phyloP scores from a whole-genome alignment of 1,140 invertebrate species.

The Lasaia peninsularis region DNA sequence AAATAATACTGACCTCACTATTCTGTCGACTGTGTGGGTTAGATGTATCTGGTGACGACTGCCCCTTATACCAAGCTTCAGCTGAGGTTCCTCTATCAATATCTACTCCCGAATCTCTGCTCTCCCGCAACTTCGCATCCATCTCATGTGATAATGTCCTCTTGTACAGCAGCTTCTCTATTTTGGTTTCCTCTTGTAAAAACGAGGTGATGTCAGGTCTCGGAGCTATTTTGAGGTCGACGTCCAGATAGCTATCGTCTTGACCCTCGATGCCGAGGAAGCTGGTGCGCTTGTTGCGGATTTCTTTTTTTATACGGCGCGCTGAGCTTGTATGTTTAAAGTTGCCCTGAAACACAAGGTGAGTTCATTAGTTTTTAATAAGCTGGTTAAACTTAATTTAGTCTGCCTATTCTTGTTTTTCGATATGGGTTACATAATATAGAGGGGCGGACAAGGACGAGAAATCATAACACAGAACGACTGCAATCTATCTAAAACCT shows the following conservation, averaged over 20 bases:
- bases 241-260: slow-evolving; percentile 82
- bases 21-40: slow-evolving; percentile 87
- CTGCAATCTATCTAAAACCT: too few species aligned
- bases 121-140: slow-evolving; percentile 78
- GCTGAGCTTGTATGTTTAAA: slow-evolving; percentile 88
- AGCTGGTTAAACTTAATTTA: too few species aligned
- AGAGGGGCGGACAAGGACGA: too few species aligned
- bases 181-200: slow-evolving; percentile 86
- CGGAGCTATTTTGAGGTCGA: slow-evolving; percentile 82
- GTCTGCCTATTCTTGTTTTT: too few species aligned
- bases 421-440: too few species aligned
- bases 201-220: slow-evolving; percentile 89
- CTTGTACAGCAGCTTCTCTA: slow-evolving; percentile 84
- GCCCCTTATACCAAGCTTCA: slow-evolving; percentile 80
- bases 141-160: slow-evolving; percentile 79
- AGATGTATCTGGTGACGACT: slow-evolving; percentile 79
- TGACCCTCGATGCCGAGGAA: slow-evolving; percentile 90
- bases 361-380: too few species aligned
- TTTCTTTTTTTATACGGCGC: slow-evolving; percentile 90
- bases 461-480: too few species aligned
- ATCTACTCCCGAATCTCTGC: slow-evolving; percentile 87
- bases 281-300: slow-evolving; percentile 89
- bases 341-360: slow-evolving; percentile 61
- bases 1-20: slow-evolving; percentile 79
- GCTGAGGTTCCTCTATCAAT: slow-evolving; percentile 79